Base-by-base conservation (phyloP, 2,797 vertebrate species). In the Danio tinwini region DNA sequence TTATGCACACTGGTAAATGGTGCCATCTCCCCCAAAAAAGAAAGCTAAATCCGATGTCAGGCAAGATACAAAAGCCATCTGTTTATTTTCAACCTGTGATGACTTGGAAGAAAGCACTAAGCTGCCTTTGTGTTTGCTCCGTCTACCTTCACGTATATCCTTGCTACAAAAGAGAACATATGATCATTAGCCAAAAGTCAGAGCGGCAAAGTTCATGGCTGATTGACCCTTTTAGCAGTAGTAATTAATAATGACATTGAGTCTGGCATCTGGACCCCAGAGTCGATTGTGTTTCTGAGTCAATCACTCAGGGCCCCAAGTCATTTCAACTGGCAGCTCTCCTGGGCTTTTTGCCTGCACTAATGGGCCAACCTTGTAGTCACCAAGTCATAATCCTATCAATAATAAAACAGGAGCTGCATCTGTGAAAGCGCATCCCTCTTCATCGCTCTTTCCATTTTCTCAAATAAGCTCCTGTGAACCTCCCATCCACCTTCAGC, bases 361-460 rank as follows among this genome's bases (percentile, higher is more conserved):
- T 89, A 90, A 89, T 90, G 87, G 85, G 86, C 82, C 85, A 80
- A 42, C 85, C 87, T 87, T 83, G 85, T 88, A 89, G 91, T 91
- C 89, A 90, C 88, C 55, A 87, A 86, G 89, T 86, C 86, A 86
- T 89, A 89, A 92, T 92, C 89, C 86, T 58, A 91, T 93, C 88
- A 93, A 92, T 92, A 91, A 92, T 92, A 87, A 89, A 93, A 85
- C 78, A 90, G 86, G 69, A 40, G 82, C 72, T 81, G 87, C 87
- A 87, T 92, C 87, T 86, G 80, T 76, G 85, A 70, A 88, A 87
- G 86, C 71, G 70, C 84, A 76, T 78, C 85, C 69, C 70, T 65
- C 81, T 77, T 64, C 29, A 44, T 77, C 58, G 2, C 84, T 79
- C 82, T 88, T 87, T 82, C 73, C 84, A 87, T 89, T 89, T 86